These are phyloP conservation scores for Oryzias celebensis DNA, from an alignment of 2,113 vertebrate species.

Conservation along the genomic window DNA sequence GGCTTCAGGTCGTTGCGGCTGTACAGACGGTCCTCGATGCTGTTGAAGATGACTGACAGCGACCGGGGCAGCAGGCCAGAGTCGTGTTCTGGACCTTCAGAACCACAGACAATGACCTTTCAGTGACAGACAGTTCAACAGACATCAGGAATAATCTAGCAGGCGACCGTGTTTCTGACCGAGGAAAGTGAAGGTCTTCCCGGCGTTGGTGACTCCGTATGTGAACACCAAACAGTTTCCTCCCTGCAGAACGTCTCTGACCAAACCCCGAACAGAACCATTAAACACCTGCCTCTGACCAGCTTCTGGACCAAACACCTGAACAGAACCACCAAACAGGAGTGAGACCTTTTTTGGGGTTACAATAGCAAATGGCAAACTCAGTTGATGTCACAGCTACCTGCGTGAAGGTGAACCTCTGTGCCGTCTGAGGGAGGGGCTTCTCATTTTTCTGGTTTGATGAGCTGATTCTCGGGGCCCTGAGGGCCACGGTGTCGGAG, in stretches of 20 bases:
- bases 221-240: constrained; percentile 91
- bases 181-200: constrained; percentile 94
- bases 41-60: constrained; percentile 86
- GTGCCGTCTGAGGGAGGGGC: constrained; percentile 76
- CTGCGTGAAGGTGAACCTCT: constrained; percentile 90
- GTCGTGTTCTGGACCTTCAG: constrained; percentile 85
- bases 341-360: no score
- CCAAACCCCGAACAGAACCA: constrained; percentile 80
- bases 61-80: constrained; percentile 87
- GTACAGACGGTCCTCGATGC: constrained; percentile 80
- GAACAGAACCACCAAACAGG: not conserved
- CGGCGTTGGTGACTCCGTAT: constrained; percentile 93
- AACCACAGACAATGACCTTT: not conserved
- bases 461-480: constrained; percentile 77
- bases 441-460: constrained; percentile 81
- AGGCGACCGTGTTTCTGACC: constrained; percentile 71
- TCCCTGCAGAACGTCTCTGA: constrained; percentile 86
- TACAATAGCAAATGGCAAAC: not conserved
- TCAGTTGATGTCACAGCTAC: constrained; percentile 57
- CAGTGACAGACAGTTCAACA: not conserved
- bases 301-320: constrained; percentile 91
- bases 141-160: not conserved
- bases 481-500: constrained; percentile 81
- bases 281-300: constrained; percentile 90
- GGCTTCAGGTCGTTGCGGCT: constrained; percentile 85